Evolutionary conservation across 2,888 invertebrate genomes (phyloP), one percentile per base, ranked within the genome.

Genomic region (Watsonalla binaria): DNA sequence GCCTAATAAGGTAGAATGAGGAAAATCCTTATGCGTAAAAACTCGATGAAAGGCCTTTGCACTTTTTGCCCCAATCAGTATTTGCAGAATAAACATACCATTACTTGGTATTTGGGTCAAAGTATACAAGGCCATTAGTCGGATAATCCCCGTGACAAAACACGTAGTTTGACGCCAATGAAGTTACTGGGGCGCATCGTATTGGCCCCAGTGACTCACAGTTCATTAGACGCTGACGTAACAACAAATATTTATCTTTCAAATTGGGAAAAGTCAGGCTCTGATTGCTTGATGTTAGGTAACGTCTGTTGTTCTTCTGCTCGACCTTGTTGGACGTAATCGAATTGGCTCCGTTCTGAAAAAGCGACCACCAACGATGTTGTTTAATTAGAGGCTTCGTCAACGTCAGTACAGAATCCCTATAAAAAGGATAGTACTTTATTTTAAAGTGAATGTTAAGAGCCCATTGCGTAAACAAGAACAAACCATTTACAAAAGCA

Each of bases 51-150:
- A 8, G 11, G 1, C 11, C 9, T 1, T 42, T 42, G 11, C 5
- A 42, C 8, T 11, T 8, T 11, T 11, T 11, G 11, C 11, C 11
- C 58, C 63, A 65, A 62, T 60, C 59, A 61, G 58, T 78, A 77
- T 80, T 78, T 75, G 71, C 77, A 72, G 76, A 78, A 77, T 76
- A 79, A 77, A 82, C 71, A 74, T 37, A 67, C 66, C 61, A 60
- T 53, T 58, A 47, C 51, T 57, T 56, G 74, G 78, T 75, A 84
- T 85, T 81, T 64, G 66, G 82, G 80, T 65, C 79, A 66, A 58
- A 60, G 66, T 65, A 66, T 59, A 68, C 70, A 72, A 78, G 78
- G 81, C 74, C 74, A 68, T 70, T 59, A 51, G 60, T 60, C 62
- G 62, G 66, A 72, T 83, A 79, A 79, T 77, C 74, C 69, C 72